A percentile compares a stretch with the other conserved stretches of the same genome.
Evolutionary conservation across 1,140 invertebrate species (phyloP).

Genomic region (Ganaspis sp.): DNA sequence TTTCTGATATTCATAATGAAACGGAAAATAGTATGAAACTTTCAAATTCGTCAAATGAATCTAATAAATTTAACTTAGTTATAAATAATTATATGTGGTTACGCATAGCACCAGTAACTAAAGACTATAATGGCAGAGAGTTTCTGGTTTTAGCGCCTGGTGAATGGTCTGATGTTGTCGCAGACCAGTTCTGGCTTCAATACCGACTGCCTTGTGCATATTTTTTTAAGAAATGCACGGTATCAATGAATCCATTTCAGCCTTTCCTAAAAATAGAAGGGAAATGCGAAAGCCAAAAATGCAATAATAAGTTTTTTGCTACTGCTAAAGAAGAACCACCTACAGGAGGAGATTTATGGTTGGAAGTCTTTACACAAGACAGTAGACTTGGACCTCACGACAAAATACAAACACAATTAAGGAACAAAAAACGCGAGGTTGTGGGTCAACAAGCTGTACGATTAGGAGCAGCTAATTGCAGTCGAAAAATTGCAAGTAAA

Average conservation of each 20-base stretch:
- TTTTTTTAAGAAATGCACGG: neutral
- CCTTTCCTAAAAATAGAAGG: neutral
- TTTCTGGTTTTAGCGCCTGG: neutral
- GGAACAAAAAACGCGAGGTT: neutral
- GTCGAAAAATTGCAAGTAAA: neutral
- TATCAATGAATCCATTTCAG: neutral
- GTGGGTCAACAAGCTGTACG: neutral
- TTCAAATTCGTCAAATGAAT: too few relatives aligned
- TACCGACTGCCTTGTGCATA: neutral
- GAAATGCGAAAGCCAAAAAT: neutral
- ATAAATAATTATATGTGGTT: too few relatives aligned
- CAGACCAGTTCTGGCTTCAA: neutral
- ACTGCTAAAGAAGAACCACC: neutral
- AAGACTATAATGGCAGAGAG: neutral
- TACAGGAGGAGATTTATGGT: neutral
- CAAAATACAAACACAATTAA: neutral
- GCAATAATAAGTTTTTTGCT: neutral
- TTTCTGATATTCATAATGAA: too few relatives aligned
- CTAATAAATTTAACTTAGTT: too few relatives aligned
- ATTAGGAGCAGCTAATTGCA: neutral
- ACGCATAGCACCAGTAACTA: neutral
- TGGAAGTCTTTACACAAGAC: neutral
- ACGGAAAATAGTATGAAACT: too few relatives aligned
- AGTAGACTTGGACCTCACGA: neutral
- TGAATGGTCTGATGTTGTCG: neutral